A percentile compares a stretch with the other conserved stretches of the same genome.
phyloP scores from a whole-genome alignment of 2,113 vertebrate species.

The Odontophorus gujanensis region DNA sequence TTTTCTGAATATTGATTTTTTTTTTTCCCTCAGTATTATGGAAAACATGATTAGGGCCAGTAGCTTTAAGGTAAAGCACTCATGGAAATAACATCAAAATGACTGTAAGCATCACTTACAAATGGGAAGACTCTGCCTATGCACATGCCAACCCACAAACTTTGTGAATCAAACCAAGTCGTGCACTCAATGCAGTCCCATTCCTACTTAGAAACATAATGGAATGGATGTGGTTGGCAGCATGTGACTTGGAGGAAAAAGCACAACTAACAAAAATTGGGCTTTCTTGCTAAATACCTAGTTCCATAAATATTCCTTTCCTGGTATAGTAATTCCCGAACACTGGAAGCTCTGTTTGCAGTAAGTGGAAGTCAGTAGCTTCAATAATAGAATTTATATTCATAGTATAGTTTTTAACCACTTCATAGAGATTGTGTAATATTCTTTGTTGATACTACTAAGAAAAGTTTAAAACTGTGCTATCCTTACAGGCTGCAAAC shows the following conservation, averaged over 20 bases:
- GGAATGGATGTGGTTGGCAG: not conserved
- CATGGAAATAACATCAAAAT: not conserved
- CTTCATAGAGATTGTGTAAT: not conserved
- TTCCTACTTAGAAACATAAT: not conserved
- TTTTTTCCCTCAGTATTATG: not conserved
- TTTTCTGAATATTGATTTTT: not conserved
- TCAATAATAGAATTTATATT: not conserved
- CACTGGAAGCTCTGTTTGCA: not conserved
- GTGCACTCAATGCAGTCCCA: not conserved
- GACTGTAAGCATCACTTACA: not conserved
- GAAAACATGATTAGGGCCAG: not conserved
- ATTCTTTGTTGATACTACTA: not conserved
- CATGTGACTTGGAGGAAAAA: not conserved
- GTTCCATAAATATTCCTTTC: not conserved
- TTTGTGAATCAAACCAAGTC: not conserved
- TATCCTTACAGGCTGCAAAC: not conserved
- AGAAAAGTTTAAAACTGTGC: not conserved
- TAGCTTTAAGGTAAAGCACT: not conserved
- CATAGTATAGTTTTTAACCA: not conserved
- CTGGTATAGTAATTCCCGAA: not conserved
- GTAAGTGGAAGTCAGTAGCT: not conserved
- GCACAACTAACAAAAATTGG: not conserved
- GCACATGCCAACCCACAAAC: rapidly evolving
- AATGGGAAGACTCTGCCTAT: not conserved
- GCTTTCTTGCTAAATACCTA: not conserved